Evolutionary conservation across 1,140 invertebrate genomes (phyloP).

Genomic region (Drosophila kikkawai): DNA sequence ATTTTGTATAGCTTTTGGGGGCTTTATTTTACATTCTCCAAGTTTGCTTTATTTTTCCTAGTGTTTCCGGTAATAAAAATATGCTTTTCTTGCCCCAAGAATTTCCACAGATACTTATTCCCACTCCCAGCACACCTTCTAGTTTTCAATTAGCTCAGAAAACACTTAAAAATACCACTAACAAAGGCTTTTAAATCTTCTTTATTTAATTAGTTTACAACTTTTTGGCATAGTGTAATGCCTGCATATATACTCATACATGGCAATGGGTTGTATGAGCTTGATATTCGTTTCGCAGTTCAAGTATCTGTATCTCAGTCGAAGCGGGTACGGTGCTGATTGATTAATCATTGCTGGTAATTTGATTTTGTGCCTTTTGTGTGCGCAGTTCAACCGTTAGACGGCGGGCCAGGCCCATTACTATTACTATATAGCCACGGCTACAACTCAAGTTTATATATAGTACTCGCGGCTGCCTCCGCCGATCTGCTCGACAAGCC

Average conservation of each 20-base stretch:
- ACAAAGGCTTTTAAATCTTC: background rate
- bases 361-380: slow-evolving; percentile 80
- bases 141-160: background rate
- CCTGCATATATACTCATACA: slow-evolving; percentile 9
- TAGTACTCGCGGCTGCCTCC: slow-evolving; percentile 8
- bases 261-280: slow-evolving; percentile 31
- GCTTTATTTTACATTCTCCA: background rate
- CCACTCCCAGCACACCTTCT: background rate
- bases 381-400: slow-evolving; percentile 69
- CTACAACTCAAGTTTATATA: slow-evolving; percentile 8
- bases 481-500: slow-evolving; percentile 58
- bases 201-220: background rate
- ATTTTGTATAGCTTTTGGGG: too few species aligned
- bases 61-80: slow-evolving; percentile 4
- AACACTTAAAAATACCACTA: background rate
- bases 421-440: slow-evolving; percentile 6
- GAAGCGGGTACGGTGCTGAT: slow-evolving; percentile 61
- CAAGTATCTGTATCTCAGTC: slow-evolving; percentile 15
- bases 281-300: slow-evolving; percentile 27
- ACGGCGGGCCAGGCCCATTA: slow-evolving; percentile 34
- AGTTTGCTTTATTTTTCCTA: background rate
- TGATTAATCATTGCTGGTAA: slow-evolving; percentile 82
- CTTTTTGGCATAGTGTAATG: slow-evolving; percentile 32
- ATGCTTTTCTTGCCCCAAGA: background rate
- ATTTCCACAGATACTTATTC: background rate